These are phyloP conservation scores for Endomychus coccineus DNA, from an alignment of 2,888 invertebrate species.

Conservation along the genomic window DNA sequence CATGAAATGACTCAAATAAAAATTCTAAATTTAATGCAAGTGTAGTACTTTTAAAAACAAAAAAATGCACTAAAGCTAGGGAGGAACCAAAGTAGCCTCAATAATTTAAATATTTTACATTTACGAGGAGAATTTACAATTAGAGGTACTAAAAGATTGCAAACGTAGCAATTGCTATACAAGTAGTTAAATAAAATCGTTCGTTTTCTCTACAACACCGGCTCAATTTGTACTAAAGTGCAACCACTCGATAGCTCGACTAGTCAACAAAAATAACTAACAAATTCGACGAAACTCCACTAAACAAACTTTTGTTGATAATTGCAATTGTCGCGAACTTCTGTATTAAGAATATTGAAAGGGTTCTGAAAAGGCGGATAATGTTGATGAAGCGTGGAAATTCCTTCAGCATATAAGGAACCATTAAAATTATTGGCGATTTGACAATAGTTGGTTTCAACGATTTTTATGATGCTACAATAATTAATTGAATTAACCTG, in stretches of 20 bases:
- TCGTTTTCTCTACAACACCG: constrained; percentile 26
- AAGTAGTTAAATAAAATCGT: constrained; percentile 25
- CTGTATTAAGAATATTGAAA: too few relatives aligned
- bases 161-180: constrained; percentile 40
- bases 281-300: constrained; percentile 15
- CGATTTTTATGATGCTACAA: too few relatives aligned
- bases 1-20: too few relatives aligned
- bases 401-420: too few relatives aligned
- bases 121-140: constrained; percentile 40
- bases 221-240: constrained; percentile 42
- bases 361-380: too few relatives aligned
- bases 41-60: background rate
- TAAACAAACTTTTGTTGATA: background rate
- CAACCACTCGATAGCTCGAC: constrained; percentile 32
- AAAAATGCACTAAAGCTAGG: constrained; percentile 11
- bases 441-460: too few relatives aligned
- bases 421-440: too few relatives aligned
- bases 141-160: constrained; percentile 42
- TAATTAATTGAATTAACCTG: too few relatives aligned
- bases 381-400: too few relatives aligned
- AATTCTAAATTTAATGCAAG: background rate
- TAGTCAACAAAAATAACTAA: constrained; percentile 27
- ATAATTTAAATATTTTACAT: constrained; percentile 33
- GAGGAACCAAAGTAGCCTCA: constrained; percentile 18
- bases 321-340: too few relatives aligned